These are phyloP conservation scores for Dromius quadrimaculatus DNA, from an alignment of 2,888 invertebrate genomes.

Conservation along the genomic window DNA sequence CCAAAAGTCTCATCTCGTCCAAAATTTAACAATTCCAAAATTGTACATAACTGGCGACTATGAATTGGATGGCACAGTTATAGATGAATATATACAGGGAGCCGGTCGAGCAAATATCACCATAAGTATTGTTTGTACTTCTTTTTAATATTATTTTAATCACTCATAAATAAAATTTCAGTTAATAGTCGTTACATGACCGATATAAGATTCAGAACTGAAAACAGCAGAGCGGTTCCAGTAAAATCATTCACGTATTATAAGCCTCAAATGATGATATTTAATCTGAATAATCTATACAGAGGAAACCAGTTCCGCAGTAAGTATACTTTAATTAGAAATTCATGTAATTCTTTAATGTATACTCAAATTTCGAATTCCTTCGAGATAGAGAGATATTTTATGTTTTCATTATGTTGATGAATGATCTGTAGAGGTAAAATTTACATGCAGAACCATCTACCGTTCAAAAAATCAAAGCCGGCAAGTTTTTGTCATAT, in stretches of 20 bases:
- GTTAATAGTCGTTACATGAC: conserved; percentile 24
- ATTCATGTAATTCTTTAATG: too few relatives aligned
- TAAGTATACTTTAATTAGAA: conserved; percentile 3
- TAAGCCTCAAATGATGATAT: conserved; percentile 12
- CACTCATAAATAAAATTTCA: neutral
- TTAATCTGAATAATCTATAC: conserved; percentile 16
- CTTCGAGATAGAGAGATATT: too few relatives aligned
- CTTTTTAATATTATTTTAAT: neutral
- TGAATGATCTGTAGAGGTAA: too few relatives aligned
- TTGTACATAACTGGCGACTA: conserved; percentile 27
- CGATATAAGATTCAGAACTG: neutral
- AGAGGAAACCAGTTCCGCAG: conserved; percentile 22
- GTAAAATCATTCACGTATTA: neutral
- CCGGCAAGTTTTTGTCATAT: too few relatives aligned
- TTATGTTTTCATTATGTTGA: too few relatives aligned
- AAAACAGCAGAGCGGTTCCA: neutral
- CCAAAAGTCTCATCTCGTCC: neutral
- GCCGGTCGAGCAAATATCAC: conserved; percentile 23
- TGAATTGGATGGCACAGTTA: conserved; percentile 24
- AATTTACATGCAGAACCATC: too few relatives aligned
- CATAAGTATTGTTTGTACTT: conserved; percentile 8
- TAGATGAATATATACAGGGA: conserved; percentile 27
- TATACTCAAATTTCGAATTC: too few relatives aligned
- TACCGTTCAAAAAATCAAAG: too few relatives aligned
- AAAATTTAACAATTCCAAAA: conserved; percentile 40